Evolutionary conservation across 2,888 invertebrate genomes (phyloP), one percentile per base, ranked within the genome.

Genomic region (Nomada hirtipes): DNA sequence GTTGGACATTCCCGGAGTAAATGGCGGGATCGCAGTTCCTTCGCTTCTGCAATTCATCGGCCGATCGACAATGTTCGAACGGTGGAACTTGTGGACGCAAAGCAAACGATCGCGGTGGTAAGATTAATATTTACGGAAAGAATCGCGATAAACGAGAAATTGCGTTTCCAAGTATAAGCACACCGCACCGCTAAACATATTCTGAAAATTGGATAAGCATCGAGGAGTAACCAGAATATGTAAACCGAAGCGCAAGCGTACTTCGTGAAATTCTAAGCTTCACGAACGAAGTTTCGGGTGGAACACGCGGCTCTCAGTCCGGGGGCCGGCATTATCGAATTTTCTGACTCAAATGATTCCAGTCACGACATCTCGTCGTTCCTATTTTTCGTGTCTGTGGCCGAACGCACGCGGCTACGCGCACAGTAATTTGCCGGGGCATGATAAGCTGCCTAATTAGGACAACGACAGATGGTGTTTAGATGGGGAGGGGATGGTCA

Each of bases 381-480:
- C 75, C 50, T 72, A 53, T 72, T 76, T 80, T 84, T 71, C 84
- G 50, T 61, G 63, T 79, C 47, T 57, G 55, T 26, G 74, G 53
- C 76, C 68, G 52, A 82, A 75, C 64, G 78, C 53, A 36, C 67
- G 36, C 61, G 64, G 69, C 72, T 63, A 52, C 44, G 70, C 80
- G 68, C 60, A 70, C 82, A 57, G 86, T 77, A 86, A 86, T 86
- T 85, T 81, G 69, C 69, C 72, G 50, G 52, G 65, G 65, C 75
- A 75, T 60, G 87, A 85, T 87, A 86, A 87, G 81, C 86, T 63
- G 77, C 61, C 81, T 85, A 87, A 87, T 87, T 87, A 84, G 83
- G 73, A 83, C 76, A 78, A 68, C 87, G 81, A 83, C 86, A 83
- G 87, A 87, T 86, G 86, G 79, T 68, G 81, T 70, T 85, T 86